Base-by-base conservation (phyloP, 2,113 vertebrate genomes). In the Gadus macrocephalus region DNA sequence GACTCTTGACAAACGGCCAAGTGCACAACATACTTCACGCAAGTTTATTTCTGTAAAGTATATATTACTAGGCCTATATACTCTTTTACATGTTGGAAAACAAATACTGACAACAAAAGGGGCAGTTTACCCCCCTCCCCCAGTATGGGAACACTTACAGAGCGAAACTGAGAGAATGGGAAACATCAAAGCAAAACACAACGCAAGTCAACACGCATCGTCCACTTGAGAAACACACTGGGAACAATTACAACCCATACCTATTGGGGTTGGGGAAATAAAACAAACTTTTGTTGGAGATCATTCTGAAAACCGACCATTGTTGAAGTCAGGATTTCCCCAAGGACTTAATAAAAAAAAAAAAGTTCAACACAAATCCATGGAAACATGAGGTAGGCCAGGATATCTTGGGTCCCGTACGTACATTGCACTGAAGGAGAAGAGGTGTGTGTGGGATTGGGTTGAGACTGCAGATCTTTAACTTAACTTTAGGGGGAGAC, bases 21-120 rank as follows among this genome's bases (percentile, higher is more conserved):
- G 93, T 91, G 93, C 90, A 94, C 92, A 75, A 87, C 85, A 89
- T 91, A 94, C 94, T 94, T 94, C 90, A 93, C 93, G 38, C 88
- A 72, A 78, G 81, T 80, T 90, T 87, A 83, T 84, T 77, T 79
- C 89, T 89, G 92, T 93, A 89, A 95, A 96, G 94, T 91, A 91
- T 81, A 91, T 91, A 90, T 65, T 64, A 87, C 91, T 20, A 20
- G 20, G 20, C 20, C 20, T 89, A 93, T 93, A 90, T 86, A 93
- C 88, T 88, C 70, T 76, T 85, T 67, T 81, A 87, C 85, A 82
- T 76, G 89, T 83, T 79, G 70, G 81, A 85, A 76, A 86, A 69
- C 77, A 85, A 87, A 90, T 84, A 88, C 83, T 86, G 86, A 87
- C 74, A 79, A 84, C 63, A 7, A 89, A 84, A 87, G 84, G 75